Percentiles rank a stretch among this genome's conserved stretches.
Conservation (phyloP, 2,797 vertebrate species). For the Ispidina picta region DNA sequence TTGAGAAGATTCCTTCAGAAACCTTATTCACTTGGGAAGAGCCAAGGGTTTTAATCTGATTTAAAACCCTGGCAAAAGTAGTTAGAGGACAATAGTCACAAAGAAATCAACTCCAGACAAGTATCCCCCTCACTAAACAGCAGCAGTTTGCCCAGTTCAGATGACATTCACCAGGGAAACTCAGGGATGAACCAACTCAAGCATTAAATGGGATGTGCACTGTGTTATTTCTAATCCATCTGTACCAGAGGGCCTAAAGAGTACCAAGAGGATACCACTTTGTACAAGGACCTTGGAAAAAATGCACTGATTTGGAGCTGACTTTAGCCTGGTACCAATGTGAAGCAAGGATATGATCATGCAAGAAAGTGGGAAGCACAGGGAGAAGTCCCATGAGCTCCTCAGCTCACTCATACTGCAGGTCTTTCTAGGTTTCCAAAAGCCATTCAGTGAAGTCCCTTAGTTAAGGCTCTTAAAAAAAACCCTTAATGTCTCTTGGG, state of each 20-base stretch:
- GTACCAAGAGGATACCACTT: neutral
- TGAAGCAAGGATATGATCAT: neutral
- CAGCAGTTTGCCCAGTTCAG: neutral
- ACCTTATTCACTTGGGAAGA: neutral
- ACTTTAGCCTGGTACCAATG: too few species aligned
- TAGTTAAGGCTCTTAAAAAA: neutral
- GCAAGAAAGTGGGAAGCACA: neutral
- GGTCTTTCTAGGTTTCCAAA: neutral
- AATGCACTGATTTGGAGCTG: neutral
- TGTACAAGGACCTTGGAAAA: neutral
- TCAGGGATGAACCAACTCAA: neutral
- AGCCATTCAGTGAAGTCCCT: neutral
- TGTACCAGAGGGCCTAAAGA: neutral
- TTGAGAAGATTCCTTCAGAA: neutral
- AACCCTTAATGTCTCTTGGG: neutral
- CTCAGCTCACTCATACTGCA: neutral
- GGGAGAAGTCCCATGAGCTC: neutral
- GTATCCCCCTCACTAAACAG: neutral
- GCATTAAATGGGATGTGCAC: neutral
- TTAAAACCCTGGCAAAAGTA: neutral
- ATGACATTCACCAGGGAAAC: neutral
- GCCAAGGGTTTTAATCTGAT: neutral
- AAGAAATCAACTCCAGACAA: neutral
- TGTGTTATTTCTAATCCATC: neutral
- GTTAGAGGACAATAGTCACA: rapidly evolving